These are phyloP conservation scores for Varecia variegata DNA, from an alignment of 2,797 vertebrate species.

Conservation along the genomic window DNA sequence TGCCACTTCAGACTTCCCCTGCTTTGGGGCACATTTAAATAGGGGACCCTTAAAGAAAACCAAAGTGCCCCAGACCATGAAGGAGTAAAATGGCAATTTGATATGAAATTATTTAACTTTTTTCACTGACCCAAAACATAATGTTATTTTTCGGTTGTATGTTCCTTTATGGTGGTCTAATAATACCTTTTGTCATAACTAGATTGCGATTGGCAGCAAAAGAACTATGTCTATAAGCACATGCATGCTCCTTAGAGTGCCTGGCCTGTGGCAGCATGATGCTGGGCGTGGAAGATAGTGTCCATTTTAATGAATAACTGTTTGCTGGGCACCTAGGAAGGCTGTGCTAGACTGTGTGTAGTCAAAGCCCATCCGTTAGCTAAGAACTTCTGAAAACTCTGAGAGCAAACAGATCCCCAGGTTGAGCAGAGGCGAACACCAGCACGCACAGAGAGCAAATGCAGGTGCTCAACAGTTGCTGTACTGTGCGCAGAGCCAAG, in stretches of 20 bases:
- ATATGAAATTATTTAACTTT: not conserved
- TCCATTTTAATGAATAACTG: not conserved
- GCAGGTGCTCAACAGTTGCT: accelerated
- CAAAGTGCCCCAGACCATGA: not conserved
- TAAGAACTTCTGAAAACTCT: not conserved
- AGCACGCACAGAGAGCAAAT: not conserved
- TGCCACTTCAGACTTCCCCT: not conserved
- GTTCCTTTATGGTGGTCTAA: accelerated
- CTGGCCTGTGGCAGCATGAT: accelerated
- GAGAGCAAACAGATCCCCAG: not conserved
- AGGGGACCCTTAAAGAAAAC: not conserved
- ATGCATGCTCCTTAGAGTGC: accelerated
- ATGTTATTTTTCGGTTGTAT: not conserved
- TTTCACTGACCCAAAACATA: not conserved
- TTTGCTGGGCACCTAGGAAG: not conserved
- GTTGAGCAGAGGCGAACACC: not conserved
- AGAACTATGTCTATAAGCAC: accelerated
- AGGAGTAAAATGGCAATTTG: not conserved
- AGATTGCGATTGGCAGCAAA: not conserved
- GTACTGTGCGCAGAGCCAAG: not conserved
- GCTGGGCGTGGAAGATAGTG: not conserved
- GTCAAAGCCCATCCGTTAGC: accelerated
- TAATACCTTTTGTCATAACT: not conserved
- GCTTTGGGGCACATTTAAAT: not conserved
- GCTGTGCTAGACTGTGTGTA: accelerated